Conservation (phyloP, 2,797 vertebrate species). For the Sebastes oblongus region DNA sequence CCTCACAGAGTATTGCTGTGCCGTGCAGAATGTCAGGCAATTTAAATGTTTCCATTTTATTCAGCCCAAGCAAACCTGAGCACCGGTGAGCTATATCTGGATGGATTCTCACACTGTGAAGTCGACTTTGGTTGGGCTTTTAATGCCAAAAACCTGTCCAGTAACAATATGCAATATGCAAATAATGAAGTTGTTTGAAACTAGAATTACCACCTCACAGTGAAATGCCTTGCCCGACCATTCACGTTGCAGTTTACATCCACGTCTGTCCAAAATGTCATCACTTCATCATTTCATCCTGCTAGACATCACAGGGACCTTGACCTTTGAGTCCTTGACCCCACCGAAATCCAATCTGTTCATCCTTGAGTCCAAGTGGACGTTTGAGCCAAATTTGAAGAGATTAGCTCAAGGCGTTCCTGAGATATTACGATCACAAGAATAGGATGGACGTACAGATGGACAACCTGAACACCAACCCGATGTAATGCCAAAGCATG, state of each 20-base stretch:
- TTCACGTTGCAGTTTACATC: too few species aligned
- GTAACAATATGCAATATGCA: not conserved
- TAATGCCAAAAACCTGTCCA: not conserved
- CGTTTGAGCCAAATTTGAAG: too few species aligned
- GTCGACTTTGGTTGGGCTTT: not conserved
- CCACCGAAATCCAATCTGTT: not conserved
- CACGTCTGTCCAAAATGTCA: too few species aligned
- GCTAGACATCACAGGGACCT: not conserved
- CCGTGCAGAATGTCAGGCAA: not conserved
- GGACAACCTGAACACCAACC: too few species aligned
- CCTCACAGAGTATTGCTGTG: slow-evolving; percentile 2
- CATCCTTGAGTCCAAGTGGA: too few species aligned
- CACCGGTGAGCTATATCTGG: not conserved
- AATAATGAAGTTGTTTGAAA: not conserved
- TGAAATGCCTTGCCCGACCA: too few species aligned
- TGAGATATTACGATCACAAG: not conserved
- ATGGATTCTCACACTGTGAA: not conserved
- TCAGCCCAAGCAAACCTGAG: not conserved
- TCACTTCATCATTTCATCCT: not conserved
- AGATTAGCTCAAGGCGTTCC: too few species aligned
- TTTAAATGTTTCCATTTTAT: slow-evolving; percentile 3
- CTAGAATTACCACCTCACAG: too few species aligned
- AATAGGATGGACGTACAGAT: too few species aligned
- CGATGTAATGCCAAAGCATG: too few species aligned
- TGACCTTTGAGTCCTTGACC: not conserved